These are phyloP conservation scores for Palythoa grandis DNA, from an alignment of 92 coral and sea anemone species.

Conservation along the genomic window DNA sequence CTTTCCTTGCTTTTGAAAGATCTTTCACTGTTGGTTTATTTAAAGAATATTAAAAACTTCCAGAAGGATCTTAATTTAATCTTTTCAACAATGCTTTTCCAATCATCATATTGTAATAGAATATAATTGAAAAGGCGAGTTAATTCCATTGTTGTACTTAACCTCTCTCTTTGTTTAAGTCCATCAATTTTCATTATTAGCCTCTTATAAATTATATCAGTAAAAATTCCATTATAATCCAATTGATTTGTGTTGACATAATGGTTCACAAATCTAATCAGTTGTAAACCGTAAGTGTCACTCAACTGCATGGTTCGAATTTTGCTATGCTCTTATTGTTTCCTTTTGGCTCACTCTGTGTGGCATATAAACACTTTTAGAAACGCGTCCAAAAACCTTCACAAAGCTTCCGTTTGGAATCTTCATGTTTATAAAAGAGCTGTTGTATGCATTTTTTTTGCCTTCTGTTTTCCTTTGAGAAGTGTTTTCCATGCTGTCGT, in stretches of 20 bases:
- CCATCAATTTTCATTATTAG: conserved; percentile 21
- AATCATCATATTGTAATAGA: conserved; percentile 36
- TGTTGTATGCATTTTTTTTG: background rate
- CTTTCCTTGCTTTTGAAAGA: background rate
- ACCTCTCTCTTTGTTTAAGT: conserved; percentile 11
- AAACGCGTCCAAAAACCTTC: background rate
- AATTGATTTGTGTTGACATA: conserved; percentile 32
- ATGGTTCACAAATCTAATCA: conserved; percentile 12
- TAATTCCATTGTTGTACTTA: conserved; percentile 38
- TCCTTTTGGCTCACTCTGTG: background rate
- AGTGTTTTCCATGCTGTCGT: too few species aligned
- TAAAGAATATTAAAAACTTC: background rate
- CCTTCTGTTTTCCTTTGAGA: background rate
- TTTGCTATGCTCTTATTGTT: background rate
- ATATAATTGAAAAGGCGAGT: conserved; percentile 42
- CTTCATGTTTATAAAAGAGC: background rate
- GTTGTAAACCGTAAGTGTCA: background rate
- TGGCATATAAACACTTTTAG: background rate
- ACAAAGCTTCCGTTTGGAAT: too few species aligned
- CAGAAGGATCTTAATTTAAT: background rate
- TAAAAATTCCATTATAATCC: conserved; percentile 19
- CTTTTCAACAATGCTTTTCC: background rate
- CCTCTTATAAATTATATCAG: conserved; percentile 33
- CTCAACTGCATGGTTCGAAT: conserved; percentile 15
- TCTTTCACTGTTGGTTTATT: background rate